phyloP scores from a whole-genome alignment of 2,797 vertebrate genomes.

The Setipinna tenuifilis region DNA sequence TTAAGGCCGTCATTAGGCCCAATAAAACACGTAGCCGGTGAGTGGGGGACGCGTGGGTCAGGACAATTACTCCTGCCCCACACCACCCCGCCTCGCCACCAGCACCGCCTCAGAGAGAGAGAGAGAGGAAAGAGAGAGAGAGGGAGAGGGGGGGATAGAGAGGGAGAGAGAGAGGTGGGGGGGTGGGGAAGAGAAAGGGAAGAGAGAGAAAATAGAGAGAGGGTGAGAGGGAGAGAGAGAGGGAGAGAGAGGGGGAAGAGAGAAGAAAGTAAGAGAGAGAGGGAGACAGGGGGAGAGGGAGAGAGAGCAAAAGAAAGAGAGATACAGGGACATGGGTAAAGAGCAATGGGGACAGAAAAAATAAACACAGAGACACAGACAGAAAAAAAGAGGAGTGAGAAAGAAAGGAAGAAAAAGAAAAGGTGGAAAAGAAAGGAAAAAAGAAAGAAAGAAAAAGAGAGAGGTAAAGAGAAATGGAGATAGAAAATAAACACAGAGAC shows the following conservation, averaged over 20 bases:
- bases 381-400: too few species aligned
- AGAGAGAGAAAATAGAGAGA: too few species aligned
- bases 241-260: too few species aligned
- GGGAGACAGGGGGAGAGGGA: too few species aligned
- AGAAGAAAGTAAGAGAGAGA: too few species aligned
- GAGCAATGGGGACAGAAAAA: too few species aligned
- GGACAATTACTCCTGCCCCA: constrained; percentile 49
- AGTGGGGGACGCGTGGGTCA: constrained; percentile 44
- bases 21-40: constrained; percentile 56
- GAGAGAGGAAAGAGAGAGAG: background rate
- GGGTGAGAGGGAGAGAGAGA: too few species aligned
- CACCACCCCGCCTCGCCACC: constrained; percentile 16
- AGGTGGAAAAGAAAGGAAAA: background rate
- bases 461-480: background rate
- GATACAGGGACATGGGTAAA: too few species aligned
- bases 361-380: too few species aligned
- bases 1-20: constrained; percentile 78
- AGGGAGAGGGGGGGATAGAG: background rate
- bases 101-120: constrained; percentile 17
- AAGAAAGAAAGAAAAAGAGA: background rate
- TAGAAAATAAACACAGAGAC: background rate
- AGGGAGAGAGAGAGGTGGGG: too few species aligned
- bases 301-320: too few species aligned
- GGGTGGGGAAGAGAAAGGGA: too few species aligned
- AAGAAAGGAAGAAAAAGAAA: background rate